Evolutionary conservation across 2,113 vertebrate species (phyloP).

Genomic region (Laterallus jamaicensis): DNA sequence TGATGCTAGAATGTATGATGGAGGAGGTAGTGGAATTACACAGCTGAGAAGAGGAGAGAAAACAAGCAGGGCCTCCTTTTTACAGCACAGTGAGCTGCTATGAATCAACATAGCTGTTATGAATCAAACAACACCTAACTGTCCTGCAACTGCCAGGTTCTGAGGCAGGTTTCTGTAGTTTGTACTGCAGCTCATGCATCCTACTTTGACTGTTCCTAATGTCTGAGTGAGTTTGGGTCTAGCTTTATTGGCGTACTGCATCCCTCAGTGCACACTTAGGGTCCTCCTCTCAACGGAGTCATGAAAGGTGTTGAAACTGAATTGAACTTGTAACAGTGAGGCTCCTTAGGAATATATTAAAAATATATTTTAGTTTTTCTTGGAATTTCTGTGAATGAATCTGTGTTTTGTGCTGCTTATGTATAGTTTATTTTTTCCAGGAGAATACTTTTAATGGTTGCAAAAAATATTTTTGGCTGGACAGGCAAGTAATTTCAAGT

Average conservation of each 20-base stretch:
- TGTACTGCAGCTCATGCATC: not conserved
- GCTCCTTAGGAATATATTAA: not conserved
- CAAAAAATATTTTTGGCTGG: not conserved
- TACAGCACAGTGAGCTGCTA: not conserved
- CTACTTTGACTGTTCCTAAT: not conserved
- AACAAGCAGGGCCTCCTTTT: not conserved
- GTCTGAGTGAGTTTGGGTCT: not conserved
- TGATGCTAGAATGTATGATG: not conserved
- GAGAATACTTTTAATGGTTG: not conserved
- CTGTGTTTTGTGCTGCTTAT: not conserved
- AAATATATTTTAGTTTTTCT: not conserved
- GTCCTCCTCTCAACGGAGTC: not conserved
- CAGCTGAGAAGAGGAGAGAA: not conserved
- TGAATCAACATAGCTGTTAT: not conserved
- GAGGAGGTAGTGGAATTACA: not conserved
- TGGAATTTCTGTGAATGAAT: not conserved
- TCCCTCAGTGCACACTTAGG: not conserved
- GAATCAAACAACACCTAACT: not conserved
- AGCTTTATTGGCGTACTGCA: not conserved
- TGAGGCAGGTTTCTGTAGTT: not conserved
- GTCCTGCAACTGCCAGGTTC: not conserved
- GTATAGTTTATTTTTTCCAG: not conserved
- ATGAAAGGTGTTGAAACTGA: not conserved
- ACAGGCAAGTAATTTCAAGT: not conserved
- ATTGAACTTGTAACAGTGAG: not conserved